Evolutionary conservation across 2,888 invertebrate genomes (phyloP).

Genomic region (Oxyscelio sp.): DNA sequence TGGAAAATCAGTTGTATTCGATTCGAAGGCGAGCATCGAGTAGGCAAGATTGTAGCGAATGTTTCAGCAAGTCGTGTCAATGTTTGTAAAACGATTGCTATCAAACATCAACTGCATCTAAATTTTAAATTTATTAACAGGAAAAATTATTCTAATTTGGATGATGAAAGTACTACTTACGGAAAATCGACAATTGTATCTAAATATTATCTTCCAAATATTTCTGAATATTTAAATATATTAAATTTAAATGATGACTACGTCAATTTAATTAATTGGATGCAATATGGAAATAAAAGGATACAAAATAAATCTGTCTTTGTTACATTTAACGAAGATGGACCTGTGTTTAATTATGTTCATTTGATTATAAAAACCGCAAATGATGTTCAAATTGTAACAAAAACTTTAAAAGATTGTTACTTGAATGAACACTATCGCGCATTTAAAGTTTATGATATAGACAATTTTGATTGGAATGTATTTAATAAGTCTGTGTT

Average conservation of each 20-base stretch:
- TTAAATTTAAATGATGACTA: too few relatives aligned
- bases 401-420: slow-evolving; percentile 9
- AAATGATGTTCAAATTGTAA: background rate
- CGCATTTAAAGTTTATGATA: slow-evolving; percentile 1
- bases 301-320: slow-evolving; percentile 16
- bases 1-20: slow-evolving; percentile 69
- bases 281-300: slow-evolving; percentile 10
- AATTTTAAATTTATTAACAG: slow-evolving; percentile 27
- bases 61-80: slow-evolving; percentile 59
- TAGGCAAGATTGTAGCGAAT: slow-evolving; percentile 61
- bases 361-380: slow-evolving; percentile 1
- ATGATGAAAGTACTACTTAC: too few relatives aligned
- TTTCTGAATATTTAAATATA: too few relatives aligned
- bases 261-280: too few relatives aligned
- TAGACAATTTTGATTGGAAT: background rate
- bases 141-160: too few relatives aligned
- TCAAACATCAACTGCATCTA: slow-evolving; percentile 33
- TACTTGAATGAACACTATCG: slow-evolving; percentile 8
- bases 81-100: slow-evolving; percentile 54
- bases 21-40: slow-evolving; percentile 72
- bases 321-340: slow-evolving; percentile 25
- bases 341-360: slow-evolving; percentile 14
- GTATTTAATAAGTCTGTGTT: background rate
- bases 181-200: background rate
- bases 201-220: too few relatives aligned